A percentile compares a stretch with the other conserved stretches of the same genome.
Evolutionary conservation across 2,888 invertebrate species (phyloP).

Genomic region (Pilophorus perplexus): DNA sequence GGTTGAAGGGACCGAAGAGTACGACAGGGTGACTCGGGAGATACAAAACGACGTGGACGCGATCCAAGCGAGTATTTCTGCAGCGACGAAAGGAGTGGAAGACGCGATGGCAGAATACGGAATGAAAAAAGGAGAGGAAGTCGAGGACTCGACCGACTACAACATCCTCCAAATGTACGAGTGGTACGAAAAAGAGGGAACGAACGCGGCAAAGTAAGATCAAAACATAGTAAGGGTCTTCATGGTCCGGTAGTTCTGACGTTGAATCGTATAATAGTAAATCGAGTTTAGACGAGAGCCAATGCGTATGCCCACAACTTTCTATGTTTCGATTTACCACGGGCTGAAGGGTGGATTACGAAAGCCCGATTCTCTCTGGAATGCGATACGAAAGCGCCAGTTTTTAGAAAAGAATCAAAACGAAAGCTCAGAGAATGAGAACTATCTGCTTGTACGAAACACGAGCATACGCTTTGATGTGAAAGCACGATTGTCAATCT

Average conservation of each 20-base stretch:
- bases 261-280: background rate
- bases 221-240: background rate
- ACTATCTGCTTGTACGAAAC: too few species aligned
- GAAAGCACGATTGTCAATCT: too few species aligned
- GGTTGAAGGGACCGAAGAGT: background rate
- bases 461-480: too few species aligned
- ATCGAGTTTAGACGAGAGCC: background rate
- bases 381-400: too few species aligned
- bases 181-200: constrained; percentile 15
- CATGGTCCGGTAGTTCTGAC: too few species aligned
- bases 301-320: too few species aligned
- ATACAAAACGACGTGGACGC: background rate
- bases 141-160: background rate
- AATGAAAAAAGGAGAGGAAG: background rate
- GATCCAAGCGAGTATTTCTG: background rate
- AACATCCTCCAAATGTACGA: constrained; percentile 17
- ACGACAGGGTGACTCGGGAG: background rate
- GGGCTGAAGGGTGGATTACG: too few species aligned
- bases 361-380: too few species aligned
- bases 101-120: constrained; percentile 1
- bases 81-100: background rate
- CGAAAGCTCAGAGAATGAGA: too few species aligned
- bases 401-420: too few species aligned
- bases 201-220: constrained; percentile 2
- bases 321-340: too few species aligned